Evolutionary conservation across 1,140 invertebrate species (phyloP).

Genomic region (Reticulitermes speratus): DNA sequence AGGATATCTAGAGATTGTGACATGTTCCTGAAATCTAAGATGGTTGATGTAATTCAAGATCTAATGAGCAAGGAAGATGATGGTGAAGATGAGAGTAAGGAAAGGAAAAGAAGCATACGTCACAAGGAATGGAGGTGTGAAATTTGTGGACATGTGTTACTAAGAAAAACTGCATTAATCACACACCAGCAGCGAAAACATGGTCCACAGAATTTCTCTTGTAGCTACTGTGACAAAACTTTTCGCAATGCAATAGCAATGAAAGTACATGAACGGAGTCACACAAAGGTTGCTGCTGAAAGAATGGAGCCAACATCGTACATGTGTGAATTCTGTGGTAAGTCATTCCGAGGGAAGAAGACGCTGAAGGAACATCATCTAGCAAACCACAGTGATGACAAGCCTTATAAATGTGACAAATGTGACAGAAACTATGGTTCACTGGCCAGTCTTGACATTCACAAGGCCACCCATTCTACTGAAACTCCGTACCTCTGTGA

Average conservation of each 20-base stretch:
- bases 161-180: constrained; percentile 16
- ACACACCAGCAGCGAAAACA: constrained; percentile 10
- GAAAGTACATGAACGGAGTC: constrained; percentile 26
- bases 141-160: constrained; percentile 4
- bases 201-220: background rate
- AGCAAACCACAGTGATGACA: constrained; percentile 39
- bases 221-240: constrained; percentile 24
- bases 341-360: constrained; percentile 40
- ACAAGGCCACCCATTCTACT: constrained; percentile 40
- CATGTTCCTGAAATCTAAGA: background rate
- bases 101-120: constrained; percentile 11
- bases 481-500: constrained; percentile 50
- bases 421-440: constrained; percentile 45
- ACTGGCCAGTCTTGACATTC: constrained; percentile 45
- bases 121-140: constrained; percentile 26
- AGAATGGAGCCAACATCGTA: constrained; percentile 31
- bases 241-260: constrained; percentile 20
- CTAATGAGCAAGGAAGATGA: constrained; percentile 15
- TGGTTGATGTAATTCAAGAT: constrained; percentile 1
- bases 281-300: constrained; percentile 8
- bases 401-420: constrained; percentile 42
- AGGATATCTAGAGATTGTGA: background rate
- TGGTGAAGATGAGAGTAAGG: constrained; percentile 9
- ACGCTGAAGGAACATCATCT: constrained; percentile 43
- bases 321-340: constrained; percentile 44